These are phyloP conservation scores for Excalfactoria chinensis DNA, from an alignment of 2,113 vertebrate genomes.

Conservation along the genomic window DNA sequence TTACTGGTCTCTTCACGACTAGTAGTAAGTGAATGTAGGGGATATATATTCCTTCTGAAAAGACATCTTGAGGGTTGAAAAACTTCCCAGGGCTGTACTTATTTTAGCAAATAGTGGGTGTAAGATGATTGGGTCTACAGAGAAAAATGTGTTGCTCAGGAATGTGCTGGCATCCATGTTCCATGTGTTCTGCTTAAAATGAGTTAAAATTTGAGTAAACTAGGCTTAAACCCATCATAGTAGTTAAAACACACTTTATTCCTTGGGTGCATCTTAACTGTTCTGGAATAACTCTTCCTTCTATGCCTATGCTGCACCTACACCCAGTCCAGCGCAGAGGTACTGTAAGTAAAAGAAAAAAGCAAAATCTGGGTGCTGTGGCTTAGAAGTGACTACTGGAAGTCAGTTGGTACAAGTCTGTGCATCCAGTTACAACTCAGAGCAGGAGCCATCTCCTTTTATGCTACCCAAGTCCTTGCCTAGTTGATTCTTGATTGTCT, in stretches of 20 bases:
- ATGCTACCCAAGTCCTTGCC: background rate
- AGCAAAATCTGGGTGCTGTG: background rate
- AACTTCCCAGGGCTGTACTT: background rate
- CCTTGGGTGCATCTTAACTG: background rate
- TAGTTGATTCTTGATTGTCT: background rate
- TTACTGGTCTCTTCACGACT: background rate
- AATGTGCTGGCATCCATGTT: background rate
- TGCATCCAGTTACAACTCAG: background rate
- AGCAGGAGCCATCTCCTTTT: background rate
- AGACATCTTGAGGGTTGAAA: too few species aligned
- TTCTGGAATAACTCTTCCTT: background rate
- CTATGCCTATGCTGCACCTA: background rate
- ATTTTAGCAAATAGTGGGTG: background rate
- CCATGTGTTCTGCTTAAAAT: background rate
- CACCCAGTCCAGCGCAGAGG: rapidly evolving
- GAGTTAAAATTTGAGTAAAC: background rate
- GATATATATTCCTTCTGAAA: background rate
- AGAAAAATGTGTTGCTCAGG: background rate
- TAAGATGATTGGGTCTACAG: background rate
- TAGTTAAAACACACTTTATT: too few species aligned
- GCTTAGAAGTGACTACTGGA: background rate
- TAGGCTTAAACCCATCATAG: background rate
- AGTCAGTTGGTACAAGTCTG: background rate
- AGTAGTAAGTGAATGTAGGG: background rate
- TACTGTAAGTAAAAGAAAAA: background rate